Evolutionary conservation across 2,888 invertebrate species (phyloP).

Genomic region (Stramonita haemastoma): DNA sequence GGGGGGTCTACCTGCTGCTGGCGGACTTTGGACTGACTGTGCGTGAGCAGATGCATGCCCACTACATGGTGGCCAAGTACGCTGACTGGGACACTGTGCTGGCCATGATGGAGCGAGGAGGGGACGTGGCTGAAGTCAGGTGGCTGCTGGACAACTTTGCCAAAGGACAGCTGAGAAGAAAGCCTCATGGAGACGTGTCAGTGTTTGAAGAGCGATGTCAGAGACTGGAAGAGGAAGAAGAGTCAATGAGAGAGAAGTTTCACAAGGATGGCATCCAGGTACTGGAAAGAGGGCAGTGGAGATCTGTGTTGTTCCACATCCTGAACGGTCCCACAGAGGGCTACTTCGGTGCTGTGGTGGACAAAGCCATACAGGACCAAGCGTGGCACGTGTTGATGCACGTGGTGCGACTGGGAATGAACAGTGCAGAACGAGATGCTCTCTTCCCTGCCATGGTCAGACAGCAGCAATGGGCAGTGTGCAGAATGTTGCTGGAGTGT

Average conservation of each 20-base stretch:
- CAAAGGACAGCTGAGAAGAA: not conserved
- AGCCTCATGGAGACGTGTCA: not conserved
- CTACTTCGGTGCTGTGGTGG: too few species aligned
- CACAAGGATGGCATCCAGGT: too few species aligned
- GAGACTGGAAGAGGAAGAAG: too few species aligned
- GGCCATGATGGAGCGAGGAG: not conserved
- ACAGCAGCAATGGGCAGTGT: not conserved
- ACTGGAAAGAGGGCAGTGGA: too few species aligned
- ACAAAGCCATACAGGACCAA: not conserved
- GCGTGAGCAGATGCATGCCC: not conserved
- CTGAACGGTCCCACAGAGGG: too few species aligned
- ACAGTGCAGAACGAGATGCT: not conserved
- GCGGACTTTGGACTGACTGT: conserved; percentile 5
- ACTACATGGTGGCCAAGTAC: conserved; percentile 21
- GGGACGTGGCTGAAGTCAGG: not conserved
- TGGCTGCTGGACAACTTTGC: not conserved
- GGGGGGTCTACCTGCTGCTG: conserved; percentile 2
- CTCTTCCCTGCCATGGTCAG: not conserved
- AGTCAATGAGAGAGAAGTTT: too few species aligned
- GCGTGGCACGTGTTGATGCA: conserved; percentile 4
- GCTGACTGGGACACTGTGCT: conserved; percentile 22
- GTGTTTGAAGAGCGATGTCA: not conserved
- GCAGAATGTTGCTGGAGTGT: not conserved
- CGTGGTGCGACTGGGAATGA: not conserved
- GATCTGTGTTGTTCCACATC: too few species aligned